A percentile compares a stretch with the other conserved stretches of the same genome.
These are phyloP conservation scores for Enhydra lutris DNA, from an alignment of 2,113 vertebrate species.

Conservation along the genomic window DNA sequence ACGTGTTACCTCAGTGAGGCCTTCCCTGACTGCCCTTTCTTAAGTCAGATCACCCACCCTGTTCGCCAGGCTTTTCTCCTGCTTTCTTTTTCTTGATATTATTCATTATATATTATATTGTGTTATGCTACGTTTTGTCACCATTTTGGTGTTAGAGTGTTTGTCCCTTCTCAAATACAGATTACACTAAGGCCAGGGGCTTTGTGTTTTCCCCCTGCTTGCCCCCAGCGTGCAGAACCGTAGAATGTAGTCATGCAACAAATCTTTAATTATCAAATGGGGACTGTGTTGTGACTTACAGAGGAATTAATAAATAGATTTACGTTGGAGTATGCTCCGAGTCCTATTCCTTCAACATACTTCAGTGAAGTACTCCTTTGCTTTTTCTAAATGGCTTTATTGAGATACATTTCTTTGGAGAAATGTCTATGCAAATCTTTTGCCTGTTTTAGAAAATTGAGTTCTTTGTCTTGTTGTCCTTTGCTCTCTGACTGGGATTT, in stretches of 20 bases:
- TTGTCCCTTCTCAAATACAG: not conserved
- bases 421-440: constrained; percentile 14
- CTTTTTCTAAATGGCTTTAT: not conserved
- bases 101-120: not conserved
- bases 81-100: not conserved
- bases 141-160: not conserved
- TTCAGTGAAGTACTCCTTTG: not conserved
- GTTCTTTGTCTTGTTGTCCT: not conserved
- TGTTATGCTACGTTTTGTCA: not conserved
- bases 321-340: not conserved
- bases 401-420: not conserved
- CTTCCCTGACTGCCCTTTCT: not conserved
- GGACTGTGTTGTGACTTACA: not conserved
- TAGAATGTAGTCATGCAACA: not conserved
- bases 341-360: not conserved
- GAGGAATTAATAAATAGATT: not conserved
- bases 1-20: not conserved
- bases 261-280: not conserved
- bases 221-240: not conserved
- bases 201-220: not conserved
- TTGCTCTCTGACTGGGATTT: constrained; percentile 5
- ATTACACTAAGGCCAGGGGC: not conserved
- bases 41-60: not conserved
- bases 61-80: not conserved
- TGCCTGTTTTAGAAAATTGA: constrained; percentile 10